Conservation (phyloP, 2,888 invertebrate genomes). For the Xiphydria camelus region DNA sequence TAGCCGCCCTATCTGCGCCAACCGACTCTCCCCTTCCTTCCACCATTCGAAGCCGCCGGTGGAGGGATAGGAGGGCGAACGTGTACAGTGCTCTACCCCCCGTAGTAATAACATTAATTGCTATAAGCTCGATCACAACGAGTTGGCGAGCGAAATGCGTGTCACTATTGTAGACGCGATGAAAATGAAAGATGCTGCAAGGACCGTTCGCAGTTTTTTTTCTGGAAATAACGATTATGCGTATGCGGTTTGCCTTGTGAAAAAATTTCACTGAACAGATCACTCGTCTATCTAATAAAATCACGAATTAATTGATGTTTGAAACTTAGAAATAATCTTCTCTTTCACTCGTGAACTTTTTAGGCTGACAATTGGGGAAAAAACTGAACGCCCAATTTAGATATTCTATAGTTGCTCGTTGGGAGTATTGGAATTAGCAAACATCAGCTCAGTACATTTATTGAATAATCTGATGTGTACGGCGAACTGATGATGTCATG, state of each 20-base stretch:
- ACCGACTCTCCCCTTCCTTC: conserved; percentile 26
- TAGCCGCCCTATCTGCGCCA: conserved; percentile 22
- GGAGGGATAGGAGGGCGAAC: not conserved
- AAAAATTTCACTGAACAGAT: no score
- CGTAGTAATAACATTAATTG: conserved; percentile 54
- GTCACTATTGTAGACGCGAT: no score
- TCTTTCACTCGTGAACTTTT: not conserved
- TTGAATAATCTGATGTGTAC: no score
- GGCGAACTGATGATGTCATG: no score
- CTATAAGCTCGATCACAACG: conserved; percentile 46
- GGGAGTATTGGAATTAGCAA: no score
- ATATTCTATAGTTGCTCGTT: no score
- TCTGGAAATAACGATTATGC: no score
- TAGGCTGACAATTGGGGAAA: conserved; percentile 4
- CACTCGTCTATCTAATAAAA: conserved; percentile 31
- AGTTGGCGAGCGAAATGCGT: no score
- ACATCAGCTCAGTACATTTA: no score
- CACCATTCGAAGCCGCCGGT: conserved; percentile 17
- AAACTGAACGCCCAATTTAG: conserved; percentile 20
- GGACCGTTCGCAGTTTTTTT: no score
- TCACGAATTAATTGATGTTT: conserved; percentile 29
- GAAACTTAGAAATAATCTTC: conserved; percentile 31
- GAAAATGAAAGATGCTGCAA: no score
- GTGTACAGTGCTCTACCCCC: conserved; percentile 30
- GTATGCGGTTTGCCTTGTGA: no score